Conservation (phyloP, 2,888 invertebrate species). For the Sphaerophoria taeniata region DNA sequence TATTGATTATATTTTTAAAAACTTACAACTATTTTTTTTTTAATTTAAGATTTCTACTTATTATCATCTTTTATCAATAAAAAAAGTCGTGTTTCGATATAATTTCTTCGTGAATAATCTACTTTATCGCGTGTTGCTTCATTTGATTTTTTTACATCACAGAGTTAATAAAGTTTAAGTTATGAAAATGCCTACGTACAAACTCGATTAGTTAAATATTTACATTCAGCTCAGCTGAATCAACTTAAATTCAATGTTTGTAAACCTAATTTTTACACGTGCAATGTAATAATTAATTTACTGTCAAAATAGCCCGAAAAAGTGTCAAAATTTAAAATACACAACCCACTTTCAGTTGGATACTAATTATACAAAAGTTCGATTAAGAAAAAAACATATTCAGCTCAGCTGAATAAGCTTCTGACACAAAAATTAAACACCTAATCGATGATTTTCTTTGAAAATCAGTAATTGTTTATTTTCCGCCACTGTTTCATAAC, state of each 20-base stretch:
- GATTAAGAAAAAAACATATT: slow-evolving; percentile 9
- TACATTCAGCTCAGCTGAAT: no score
- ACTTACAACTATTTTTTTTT: slow-evolving; percentile 16
- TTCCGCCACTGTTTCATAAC: slow-evolving; percentile 90
- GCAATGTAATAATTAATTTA: no score
- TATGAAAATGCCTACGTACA: no score
- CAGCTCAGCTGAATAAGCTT: slow-evolving; percentile 57
- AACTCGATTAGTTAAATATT: neutral
- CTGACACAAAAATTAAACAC: slow-evolving; percentile 12
- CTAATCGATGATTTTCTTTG: slow-evolving; percentile 63
- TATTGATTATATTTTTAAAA: slow-evolving; percentile 15
- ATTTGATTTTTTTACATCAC: slow-evolving; percentile 68
- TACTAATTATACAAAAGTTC: neutral
- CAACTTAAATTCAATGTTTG: no score
- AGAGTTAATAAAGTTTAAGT: slow-evolving; percentile 39
- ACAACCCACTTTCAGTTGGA: slow-evolving; percentile 20
- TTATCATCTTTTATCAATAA: slow-evolving; percentile 41
- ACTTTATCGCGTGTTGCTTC: no score
- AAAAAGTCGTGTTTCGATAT: slow-evolving; percentile 65
- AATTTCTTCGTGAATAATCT: slow-evolving; percentile 41
- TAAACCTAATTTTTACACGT: neutral
- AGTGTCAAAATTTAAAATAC: no score
- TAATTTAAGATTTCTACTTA: slow-evolving; percentile 44
- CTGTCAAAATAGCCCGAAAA: no score
- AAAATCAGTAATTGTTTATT: slow-evolving; percentile 87